Evolutionary conservation across 2,888 invertebrate genomes (phyloP), one percentile per base, ranked within the genome.

Genomic region (Zelleria hepariella): DNA sequence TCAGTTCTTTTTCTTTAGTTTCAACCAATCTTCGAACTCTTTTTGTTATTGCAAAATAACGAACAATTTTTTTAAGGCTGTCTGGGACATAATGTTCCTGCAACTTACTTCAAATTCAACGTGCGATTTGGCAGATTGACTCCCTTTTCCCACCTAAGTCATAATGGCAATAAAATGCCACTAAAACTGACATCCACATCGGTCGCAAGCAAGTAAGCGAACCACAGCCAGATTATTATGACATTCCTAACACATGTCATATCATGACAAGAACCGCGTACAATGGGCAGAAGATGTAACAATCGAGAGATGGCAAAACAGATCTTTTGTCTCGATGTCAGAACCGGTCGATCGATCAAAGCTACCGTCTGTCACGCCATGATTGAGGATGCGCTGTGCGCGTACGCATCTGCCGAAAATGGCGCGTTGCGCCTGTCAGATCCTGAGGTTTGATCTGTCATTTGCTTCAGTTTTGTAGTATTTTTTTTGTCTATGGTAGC

Each of bases 201-300:
- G 5, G 4, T 42, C 32, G 15, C 15, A 15, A 15, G 32, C 10
- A 15, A 42, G 32, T 15, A 42, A 42, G 15, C 32, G 32, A 4
- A 15, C 32, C 32, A 42, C 49, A 49, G 21, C 49, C 1, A 49
- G 18, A 49, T 49, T 20, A 49, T 49, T 49, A 49, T 49, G 49
- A 49, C 49, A 49, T 49, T 49, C 49, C 18, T 49, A 49, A 49
- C 49, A 49, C 49, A 49, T 49, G 49, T 49, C 49, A 49, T 49
- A 49, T 49, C 18, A 49, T 20, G 18, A 49, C 21, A 49, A 20
- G 18, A 49, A 48, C 18, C 32, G 32, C 32, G 7, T 32, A 32
- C 32, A 42, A 15, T 42, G 32, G 32, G 32, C 32, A 42, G 32
- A 32, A 42, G 32, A 42, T 15, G 32, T 42, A 42, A 42, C 32